phyloP scores from a whole-genome alignment of 2,113 vertebrate species.

The Kryptolebias marmoratus region DNA sequence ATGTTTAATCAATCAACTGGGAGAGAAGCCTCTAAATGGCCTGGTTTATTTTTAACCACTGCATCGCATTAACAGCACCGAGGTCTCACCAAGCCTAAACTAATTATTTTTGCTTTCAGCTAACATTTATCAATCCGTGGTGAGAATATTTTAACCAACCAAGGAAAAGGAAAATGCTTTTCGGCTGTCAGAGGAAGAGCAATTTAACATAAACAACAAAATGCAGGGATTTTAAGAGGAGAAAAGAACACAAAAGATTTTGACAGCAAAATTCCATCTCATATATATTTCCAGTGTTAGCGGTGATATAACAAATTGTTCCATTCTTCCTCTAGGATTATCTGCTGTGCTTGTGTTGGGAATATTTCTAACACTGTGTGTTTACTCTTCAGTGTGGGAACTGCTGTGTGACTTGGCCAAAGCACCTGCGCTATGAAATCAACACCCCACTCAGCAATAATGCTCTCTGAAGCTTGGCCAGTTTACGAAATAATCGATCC shows the following conservation, averaged over 20 bases:
- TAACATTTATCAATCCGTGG: slow-evolving; percentile 54
- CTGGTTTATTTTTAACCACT: slow-evolving; percentile 72
- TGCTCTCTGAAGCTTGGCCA: slow-evolving; percentile 80
- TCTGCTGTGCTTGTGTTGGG: background rate
- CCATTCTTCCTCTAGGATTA: background rate
- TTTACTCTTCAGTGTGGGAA: slow-evolving; percentile 25
- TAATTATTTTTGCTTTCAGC: slow-evolving; percentile 61
- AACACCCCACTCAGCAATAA: slow-evolving; percentile 84
- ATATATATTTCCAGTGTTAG: background rate
- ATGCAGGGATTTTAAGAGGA: background rate
- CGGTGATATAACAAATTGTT: background rate
- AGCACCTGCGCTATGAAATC: slow-evolving; percentile 66
- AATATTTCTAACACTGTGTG: slow-evolving; percentile 16
- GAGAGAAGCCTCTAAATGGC: slow-evolving; percentile 65
- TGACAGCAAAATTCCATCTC: too few relatives aligned
- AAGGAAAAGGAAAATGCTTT: too few relatives aligned
- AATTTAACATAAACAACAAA: slow-evolving; percentile 7
- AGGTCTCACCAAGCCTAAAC: slow-evolving; percentile 50
- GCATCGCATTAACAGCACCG: slow-evolving; percentile 59
- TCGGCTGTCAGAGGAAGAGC: too few relatives aligned
- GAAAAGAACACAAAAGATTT: too few relatives aligned
- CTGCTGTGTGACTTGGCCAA: slow-evolving; percentile 53
- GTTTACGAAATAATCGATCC: slow-evolving; percentile 89
- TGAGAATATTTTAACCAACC: slow-evolving; percentile 40
- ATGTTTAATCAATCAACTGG: slow-evolving; percentile 76